Evolutionary conservation across 2,888 invertebrate species (phyloP).

Genomic region (Aphidoletes aphidimyza): DNA sequence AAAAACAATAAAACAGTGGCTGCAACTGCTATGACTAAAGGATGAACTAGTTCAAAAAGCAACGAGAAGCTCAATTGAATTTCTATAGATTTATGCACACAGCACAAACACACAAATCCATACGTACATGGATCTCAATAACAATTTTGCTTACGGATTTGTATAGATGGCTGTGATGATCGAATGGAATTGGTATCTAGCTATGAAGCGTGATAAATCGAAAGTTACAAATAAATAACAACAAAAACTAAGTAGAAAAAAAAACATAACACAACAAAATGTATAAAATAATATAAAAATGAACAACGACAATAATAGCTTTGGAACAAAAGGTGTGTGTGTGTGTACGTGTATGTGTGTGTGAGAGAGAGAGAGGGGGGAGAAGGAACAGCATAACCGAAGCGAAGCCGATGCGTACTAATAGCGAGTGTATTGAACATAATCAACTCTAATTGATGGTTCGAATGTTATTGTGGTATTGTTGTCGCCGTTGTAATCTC

Average conservation of each 20-base stretch:
- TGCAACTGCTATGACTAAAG: too few species aligned
- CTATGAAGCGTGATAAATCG: not conserved
- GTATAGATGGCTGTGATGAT: constrained; percentile 3
- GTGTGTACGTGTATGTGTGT: not conserved
- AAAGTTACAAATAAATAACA: not conserved
- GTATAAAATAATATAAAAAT: constrained; percentile 19
- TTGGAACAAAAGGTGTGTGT: not conserved
- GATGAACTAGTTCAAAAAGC: not conserved
- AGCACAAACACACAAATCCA: not conserved
- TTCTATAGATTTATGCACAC: not conserved
- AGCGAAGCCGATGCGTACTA: constrained; percentile 17
- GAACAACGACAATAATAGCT: constrained; percentile 20
- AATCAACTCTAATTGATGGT: constrained; percentile 46
- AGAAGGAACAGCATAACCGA: not conserved
- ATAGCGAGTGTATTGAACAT: not conserved
- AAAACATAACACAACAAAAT: not conserved
- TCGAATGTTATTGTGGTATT: constrained; percentile 45
- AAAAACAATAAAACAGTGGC: not conserved
- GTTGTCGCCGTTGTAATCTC: constrained; percentile 17
- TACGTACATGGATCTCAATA: constrained; percentile 21
- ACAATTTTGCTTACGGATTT: constrained; percentile 47
- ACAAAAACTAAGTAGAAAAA: not conserved
- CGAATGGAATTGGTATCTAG: not conserved
- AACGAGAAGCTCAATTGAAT: constrained; percentile 10
- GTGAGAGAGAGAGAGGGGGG: too few species aligned